Percentiles rank a stretch among this genome's conserved stretches.
These are phyloP conservation scores for Ischnus inquisitorius DNA, from an alignment of 2,888 invertebrate species.

Conservation along the genomic window DNA sequence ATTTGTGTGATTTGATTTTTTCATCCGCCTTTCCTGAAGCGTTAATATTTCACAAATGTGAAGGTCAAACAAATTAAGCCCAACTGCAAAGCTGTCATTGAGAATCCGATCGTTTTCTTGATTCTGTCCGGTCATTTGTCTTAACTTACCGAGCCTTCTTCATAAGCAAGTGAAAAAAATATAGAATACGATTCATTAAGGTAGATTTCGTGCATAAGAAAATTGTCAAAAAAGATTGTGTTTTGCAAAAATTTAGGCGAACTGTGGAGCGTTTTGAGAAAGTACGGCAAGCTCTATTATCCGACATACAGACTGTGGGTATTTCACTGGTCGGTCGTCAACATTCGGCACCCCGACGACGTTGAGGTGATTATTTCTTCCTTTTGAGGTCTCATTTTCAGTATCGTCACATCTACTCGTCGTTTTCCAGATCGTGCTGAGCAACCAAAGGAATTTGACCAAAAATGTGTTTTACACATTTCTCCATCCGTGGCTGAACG, in stretches of 20 bases:
- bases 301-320: slow-evolving; percentile 45
- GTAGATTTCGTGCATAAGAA: neutral
- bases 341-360: slow-evolving; percentile 53
- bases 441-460: slow-evolving; percentile 77
- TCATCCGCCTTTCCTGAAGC: no score
- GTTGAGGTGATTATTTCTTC: slow-evolving; percentile 33
- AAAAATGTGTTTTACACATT: slow-evolving; percentile 83
- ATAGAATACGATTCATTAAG: no score
- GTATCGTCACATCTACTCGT: neutral
- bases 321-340: slow-evolving; percentile 40
- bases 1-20: no score
- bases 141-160: no score
- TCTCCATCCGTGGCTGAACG: slow-evolving; percentile 82
- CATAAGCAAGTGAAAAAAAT: no score
- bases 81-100: neutral
- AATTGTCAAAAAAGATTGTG: neutral
- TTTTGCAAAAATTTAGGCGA: neutral
- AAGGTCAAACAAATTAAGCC: no score
- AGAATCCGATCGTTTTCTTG: neutral
- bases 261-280: slow-evolving; percentile 26
- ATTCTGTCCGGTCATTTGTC: no score
- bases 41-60: no score
- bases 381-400: no score
- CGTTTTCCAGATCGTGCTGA: slow-evolving; percentile 74
- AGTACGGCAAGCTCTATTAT: slow-evolving; percentile 12